These are phyloP conservation scores for Podocnemis expansa DNA, from an alignment of 2,113 vertebrate genomes.

Conservation along the genomic window DNA sequence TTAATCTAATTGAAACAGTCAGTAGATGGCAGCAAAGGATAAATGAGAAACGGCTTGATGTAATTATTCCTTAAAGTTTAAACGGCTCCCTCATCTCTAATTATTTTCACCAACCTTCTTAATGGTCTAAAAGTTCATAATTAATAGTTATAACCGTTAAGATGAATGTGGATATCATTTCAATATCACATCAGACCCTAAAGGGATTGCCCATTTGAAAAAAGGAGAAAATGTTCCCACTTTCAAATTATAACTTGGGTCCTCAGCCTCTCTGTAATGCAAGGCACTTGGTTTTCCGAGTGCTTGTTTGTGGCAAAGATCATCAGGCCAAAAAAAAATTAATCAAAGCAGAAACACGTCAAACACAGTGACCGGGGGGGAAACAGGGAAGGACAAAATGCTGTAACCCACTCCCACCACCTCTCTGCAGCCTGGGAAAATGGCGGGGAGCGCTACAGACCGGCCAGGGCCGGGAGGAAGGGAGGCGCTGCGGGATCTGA, in stretches of 20 bases:
- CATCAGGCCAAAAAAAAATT: no score
- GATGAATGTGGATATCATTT: background rate
- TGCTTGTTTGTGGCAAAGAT: no score
- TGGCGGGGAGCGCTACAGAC: no score
- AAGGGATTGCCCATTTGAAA: background rate
- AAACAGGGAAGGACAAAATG: no score
- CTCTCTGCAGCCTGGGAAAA: no score
- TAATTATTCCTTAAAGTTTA: background rate
- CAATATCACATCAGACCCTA: background rate
- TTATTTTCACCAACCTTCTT: background rate
- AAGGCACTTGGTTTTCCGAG: background rate
- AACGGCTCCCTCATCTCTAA: background rate
- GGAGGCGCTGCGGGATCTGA: rapidly evolving
- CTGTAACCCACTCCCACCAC: no score
- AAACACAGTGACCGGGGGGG: background rate
- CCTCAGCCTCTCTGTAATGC: background rate
- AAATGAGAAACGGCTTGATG: background rate
- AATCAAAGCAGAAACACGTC: background rate
- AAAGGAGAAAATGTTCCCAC: background rate
- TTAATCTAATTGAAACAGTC: background rate
- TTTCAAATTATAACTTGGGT: background rate
- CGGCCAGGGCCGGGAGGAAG: no score
- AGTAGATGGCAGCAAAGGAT: background rate
- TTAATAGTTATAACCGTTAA: background rate
- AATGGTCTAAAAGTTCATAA: background rate